Base-by-base conservation (phyloP, 64 coral and sea anemone genomes). In the Montipora foliosa region DNA sequence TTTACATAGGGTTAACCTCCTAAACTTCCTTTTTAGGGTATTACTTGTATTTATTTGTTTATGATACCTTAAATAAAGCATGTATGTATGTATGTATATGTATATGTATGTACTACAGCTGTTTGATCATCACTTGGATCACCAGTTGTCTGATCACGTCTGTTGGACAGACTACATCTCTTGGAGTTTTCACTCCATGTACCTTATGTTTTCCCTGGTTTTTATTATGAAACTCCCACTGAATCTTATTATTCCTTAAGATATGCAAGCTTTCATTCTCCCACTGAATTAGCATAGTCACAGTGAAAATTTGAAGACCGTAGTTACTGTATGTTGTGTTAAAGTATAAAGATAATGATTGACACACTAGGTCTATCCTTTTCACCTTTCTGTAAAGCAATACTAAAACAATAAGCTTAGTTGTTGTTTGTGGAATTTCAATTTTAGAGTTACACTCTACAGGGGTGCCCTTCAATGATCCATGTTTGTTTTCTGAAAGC, bases 71-170 rank as follows among this genome's bases (percentile, higher is more conserved):
- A n/a, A n/a, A n/a, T n/a, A n/a, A n/a, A n/a, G n/a, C n/a, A n/a
- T n/a, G n/a, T n/a, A n/a, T n/a, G n/a, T n/a, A n/a, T n/a, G n/a
- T n/a, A n/a, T n/a, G n/a, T n/a, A n/a, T n/a, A n/a, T n/a, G n/a
- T n/a, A n/a, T n/a, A n/a, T n/a, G n/a, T n/a, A n/a, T n/a, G n/a
- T 86, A 71, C 47, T 66, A 72, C 82, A 86, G 44, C 71, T 86
- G 62, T 48, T 72, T 16, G n/a, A 71, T n/a, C 47, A 19, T 86
- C 11, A 48, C 64, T 19, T 5, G 8, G 45, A n/a, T 71, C 46
- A 50, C 66, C 66, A 59, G 82, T 86, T 64, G 10, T 16, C 47
- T 49, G 46, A 3, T 70, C 46, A 22, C 49, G 17, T 72, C 19
- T 86, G 82, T 64, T 71, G 9, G 17, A 13, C 2, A 44, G 47